phyloP scores from a whole-genome alignment of 2,797 vertebrate species.

The Thamnophis elegans region DNA sequence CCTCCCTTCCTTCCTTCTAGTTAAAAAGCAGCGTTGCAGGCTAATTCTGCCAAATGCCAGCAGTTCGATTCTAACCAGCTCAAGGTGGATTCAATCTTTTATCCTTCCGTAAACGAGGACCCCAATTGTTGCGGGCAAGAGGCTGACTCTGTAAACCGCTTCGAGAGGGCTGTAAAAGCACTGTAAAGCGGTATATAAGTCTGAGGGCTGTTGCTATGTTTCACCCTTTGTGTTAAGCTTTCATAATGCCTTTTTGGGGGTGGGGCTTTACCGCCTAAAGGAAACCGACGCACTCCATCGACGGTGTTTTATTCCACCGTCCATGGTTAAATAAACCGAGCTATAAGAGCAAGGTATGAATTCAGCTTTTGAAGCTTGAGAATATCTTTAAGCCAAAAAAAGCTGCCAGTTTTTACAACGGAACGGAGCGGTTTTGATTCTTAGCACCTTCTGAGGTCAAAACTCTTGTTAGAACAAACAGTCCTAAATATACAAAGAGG shows the following conservation, averaged over 20 bases:
- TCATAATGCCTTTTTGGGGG: background rate
- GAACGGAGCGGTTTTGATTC: background rate
- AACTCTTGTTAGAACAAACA: background rate
- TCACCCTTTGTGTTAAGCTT: background rate
- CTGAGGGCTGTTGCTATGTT: no score
- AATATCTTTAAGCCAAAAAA: background rate
- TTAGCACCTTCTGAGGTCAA: background rate
- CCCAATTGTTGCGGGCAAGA: no score
- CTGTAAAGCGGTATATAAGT: no score
- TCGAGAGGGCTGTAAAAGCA: no score
- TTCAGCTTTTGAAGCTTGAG: background rate
- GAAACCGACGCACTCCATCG: background rate
- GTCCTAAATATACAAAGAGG: background rate
- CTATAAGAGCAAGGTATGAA: background rate
- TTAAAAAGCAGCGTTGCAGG: no score
- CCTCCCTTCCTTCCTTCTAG: no score
- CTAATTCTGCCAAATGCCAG: no score
- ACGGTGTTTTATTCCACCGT: background rate
- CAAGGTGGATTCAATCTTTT: no score
- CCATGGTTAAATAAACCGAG: background rate
- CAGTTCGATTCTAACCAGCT: no score
- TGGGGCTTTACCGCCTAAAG: background rate
- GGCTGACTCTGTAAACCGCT: no score
- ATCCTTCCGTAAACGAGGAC: no score
- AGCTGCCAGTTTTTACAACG: background rate